Evolutionary conservation across 2,888 invertebrate genomes (phyloP), one percentile per base, ranked within the genome.

Genomic region (Adineta ricciae): DNA sequence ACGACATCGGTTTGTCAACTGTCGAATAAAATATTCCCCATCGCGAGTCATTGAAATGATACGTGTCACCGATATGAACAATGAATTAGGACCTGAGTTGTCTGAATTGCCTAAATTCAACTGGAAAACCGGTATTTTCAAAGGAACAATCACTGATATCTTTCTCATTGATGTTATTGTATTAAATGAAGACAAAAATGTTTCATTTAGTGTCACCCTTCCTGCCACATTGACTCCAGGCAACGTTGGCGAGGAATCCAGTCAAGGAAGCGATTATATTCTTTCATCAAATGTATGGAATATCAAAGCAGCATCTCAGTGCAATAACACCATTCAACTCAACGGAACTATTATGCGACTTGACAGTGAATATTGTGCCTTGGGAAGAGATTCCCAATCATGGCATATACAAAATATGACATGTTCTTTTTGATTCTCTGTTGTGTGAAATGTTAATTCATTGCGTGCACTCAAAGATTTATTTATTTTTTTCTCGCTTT

Each of bases 251-350:
- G 21, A 78, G 4, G 24, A 21, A 38, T 11, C 5, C 19, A 7
- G 14, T 19, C 64, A 64, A 64, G 32, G 32, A 16, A 32, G 7
- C 3, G 64, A 64, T 64, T 78, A 41, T 41, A 41, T 78, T 41
- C 41, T 78, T n/a, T 78, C 78, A 41, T 78, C 78, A 41, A 78
- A 78, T 78, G 78, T 24, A 78, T 78, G 78, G 78, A 78, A 38
- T 78, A 78, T 78, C 7, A 78, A 41, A 41, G 78, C 78, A 24
- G 41, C 14, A 78, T 41, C 78, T n/a, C 64, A 64, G 32, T 64
- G 64, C 64, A 64, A 64, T 64, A 41, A 78, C 14, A 11, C 19
- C 14, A 41, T 78, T 41, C 9, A n/a, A 24, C 7, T 78, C 11
- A 32, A 78, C 24, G 78, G 78, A 3, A 78, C 38, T 24, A 78